Percentiles rank a stretch among this genome's conserved stretches.
Evolutionary conservation across 2,113 vertebrate species (phyloP).

Genomic region (Halichoerus grypus): DNA sequence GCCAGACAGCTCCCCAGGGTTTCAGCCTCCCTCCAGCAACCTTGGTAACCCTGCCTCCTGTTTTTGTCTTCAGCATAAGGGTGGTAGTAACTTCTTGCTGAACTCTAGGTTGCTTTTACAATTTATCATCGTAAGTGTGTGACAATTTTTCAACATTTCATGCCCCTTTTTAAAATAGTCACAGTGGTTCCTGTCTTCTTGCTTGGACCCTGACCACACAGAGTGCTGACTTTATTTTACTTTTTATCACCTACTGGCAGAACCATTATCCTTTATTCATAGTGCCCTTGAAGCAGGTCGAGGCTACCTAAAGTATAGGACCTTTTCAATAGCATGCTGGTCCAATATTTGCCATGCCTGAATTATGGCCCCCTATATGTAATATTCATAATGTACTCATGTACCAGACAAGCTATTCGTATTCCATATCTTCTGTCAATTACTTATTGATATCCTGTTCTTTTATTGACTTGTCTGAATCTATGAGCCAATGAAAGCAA

Average conservation of each 20-base stretch:
- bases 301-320: neutral
- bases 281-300: neutral
- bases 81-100: neutral
- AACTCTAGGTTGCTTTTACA: neutral
- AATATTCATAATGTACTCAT: neutral
- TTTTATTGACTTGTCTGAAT: neutral
- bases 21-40: neutral
- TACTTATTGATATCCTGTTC: neutral
- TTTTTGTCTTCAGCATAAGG: neutral
- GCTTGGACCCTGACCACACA: neutral
- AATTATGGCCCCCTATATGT: neutral
- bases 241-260: neutral
- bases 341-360: neutral
- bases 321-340: neutral
- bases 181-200: neutral
- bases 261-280: neutral
- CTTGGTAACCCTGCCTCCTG: neutral
- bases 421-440: neutral
- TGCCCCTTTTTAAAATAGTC: neutral
- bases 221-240: neutral
- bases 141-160: neutral
- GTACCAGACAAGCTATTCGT: neutral
- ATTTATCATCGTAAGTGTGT: neutral
- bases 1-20: neutral
- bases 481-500: neutral